Evolutionary conservation across 2,113 vertebrate genomes (phyloP), one percentile per base, ranked within the genome.

Genomic region (Nycticryphes semicollaris): DNA sequence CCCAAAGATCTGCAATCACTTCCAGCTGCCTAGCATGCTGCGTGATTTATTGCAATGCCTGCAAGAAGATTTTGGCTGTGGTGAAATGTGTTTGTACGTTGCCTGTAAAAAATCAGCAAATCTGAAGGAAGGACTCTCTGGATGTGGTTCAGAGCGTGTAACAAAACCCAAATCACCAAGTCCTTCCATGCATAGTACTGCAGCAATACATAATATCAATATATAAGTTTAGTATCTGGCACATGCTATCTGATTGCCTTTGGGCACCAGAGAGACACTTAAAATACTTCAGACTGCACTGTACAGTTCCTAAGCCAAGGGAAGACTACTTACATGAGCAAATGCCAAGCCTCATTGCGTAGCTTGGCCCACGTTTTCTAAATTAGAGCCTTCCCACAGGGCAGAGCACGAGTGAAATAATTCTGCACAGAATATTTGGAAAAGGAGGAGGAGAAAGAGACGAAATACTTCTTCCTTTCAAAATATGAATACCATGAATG

Each of bases 1-100:
- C 47, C 87, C 23, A 50, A 89, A 91, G 62, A 63, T 95, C 57
- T 5, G 0, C 74, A 95, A 96, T 96, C 84, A 70, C 1, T 95
- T 96, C 90, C 94, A 97, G 91, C 93, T 97, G 96, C 78, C n/a
- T 76, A 35, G 88, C 2, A 1, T 33, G 59, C 87, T 3, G 6
- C 1, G 0, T 93, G 90, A 94, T 94, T 96, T 96, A 95, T 37
- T 90, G 63, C 82, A 14, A 8, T 39, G 93, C 78, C 72, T 96
- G 95, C 39, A 79, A 91, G 59, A 86, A 80, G 82, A 10, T 67
- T 93, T 94, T 96, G 93, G 84, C 95, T 91, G 82, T 86, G 81
- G 59, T 77, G 82, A 96, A 91, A 56, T 7, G 8, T 28, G 59
- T 86, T 91, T 88, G 67, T 80, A 37, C 1, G 0, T 67, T 91